Evolutionary conservation across 2,888 invertebrate species (phyloP).

Genomic region (Mythimna vitellina): DNA sequence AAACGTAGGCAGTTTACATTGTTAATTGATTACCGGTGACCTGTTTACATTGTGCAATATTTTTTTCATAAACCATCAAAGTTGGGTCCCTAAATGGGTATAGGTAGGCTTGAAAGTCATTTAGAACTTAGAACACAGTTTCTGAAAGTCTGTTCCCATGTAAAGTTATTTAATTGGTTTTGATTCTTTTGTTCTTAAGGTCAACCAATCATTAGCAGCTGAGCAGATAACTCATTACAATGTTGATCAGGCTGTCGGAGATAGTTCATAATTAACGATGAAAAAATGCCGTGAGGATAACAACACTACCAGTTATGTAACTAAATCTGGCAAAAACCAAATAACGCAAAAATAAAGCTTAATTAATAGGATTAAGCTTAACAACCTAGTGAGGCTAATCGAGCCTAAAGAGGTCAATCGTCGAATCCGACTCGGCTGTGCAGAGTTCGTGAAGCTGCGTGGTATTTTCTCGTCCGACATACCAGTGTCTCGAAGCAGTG

Average conservation of each 20-base stretch:
- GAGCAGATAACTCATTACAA: not conserved
- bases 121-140: not conserved
- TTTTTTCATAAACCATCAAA: not conserved
- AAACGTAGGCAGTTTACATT: slow-evolving; percentile 38
- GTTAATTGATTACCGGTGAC: slow-evolving; percentile 24
- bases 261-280: not conserved
- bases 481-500: no score
- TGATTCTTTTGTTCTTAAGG: not conserved
- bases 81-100: not conserved
- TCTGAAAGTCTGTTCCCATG: slow-evolving; percentile 11
- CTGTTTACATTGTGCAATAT: slow-evolving; percentile 21
- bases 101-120: not conserved
- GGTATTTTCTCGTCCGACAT: not conserved
- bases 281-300: not conserved
- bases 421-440: not conserved
- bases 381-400: no score
- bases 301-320: not conserved
- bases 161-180: slow-evolving; percentile 6
- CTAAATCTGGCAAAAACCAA: slow-evolving; percentile 1
- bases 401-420: not conserved
- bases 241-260: not conserved
- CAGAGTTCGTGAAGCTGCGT: not conserved
- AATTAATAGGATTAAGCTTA: slow-evolving; percentile 8
- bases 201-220: not conserved
- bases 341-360: slow-evolving; percentile 6